Conservation (phyloP, 64 coral and sea anemone genomes). For the Pocillopora verrucosa region DNA sequence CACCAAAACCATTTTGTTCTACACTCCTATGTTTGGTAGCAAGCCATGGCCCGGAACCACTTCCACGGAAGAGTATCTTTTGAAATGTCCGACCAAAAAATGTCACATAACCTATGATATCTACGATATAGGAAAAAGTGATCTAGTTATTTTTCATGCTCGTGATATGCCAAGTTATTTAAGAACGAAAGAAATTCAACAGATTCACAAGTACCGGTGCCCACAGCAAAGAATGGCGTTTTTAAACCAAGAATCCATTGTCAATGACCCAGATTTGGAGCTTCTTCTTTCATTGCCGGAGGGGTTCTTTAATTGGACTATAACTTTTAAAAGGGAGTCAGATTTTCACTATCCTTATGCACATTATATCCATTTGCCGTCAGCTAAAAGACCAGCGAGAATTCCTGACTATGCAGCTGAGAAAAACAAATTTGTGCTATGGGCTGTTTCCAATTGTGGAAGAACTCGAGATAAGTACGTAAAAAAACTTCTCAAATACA, state of each 20-base stretch:
- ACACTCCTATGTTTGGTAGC: no score
- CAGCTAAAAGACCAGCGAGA: not conserved
- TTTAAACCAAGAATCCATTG: not conserved
- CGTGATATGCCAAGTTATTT: not conserved
- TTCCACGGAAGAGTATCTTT: not conserved
- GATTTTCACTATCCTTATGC: not conserved
- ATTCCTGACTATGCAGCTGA: no score
- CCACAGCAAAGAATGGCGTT: not conserved
- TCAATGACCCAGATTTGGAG: not conserved
- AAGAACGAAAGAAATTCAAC: not conserved
- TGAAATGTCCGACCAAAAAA: not conserved
- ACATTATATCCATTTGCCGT: not conserved
- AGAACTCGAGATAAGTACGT: no score
- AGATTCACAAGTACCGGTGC: constrained; percentile 3
- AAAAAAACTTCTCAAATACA: no score
- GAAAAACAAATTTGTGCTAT: no score
- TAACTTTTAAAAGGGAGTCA: not conserved
- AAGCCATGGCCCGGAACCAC: not conserved
- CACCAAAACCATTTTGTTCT: no score
- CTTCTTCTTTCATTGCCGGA: not conserved
- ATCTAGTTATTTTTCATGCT: not conserved
- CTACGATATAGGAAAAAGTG: constrained; percentile 11
- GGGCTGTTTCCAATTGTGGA: no score
- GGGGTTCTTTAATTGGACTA: constrained; percentile 7
- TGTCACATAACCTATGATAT: not conserved